Base-by-base conservation (phyloP, 2,113 vertebrate species). In the Indri indri region DNA sequence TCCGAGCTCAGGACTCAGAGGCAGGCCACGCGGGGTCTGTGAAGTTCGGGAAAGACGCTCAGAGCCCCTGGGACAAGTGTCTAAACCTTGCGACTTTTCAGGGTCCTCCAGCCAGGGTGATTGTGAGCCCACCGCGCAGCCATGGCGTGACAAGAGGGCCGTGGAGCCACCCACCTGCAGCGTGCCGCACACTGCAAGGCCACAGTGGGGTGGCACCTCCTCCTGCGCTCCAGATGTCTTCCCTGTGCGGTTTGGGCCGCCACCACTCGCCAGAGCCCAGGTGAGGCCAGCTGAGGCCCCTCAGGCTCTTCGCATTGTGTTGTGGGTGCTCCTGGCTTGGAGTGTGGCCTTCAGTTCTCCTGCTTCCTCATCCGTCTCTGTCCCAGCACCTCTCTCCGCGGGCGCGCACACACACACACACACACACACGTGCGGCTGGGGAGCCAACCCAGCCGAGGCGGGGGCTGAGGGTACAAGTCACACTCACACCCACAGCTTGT, bases 201-300 rank as follows among this genome's bases (percentile, higher is more conserved):
- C n/a, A 22, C 45, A 40, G 40, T 16, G 25, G 18, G 0, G 1
- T 42, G 59, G 9, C 45, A 37, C 32, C 37, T 5, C 8, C 42
- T 20, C 84, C 30, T 12, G 54, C 6, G 37, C 5, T 47, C 81
- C 11, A 14, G 32, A 7, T 13, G 12, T 52, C 14, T 52, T 52
- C 14, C 50, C 2, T 4, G 50, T 47, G 50, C 57, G 18, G 23
- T 14, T 34, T 6, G 37, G 50, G 32, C 32, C 71, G 52, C 77
- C 37, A 10, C 66, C 40, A 7, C 10, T 20, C 18, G 45, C 50
- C 2, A 71, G 25, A 91, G 68, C 30, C 25, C 12, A 37, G 12
- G 10, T 27, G 0, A 2, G 32, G 42, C 32, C 0, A 2, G 7
- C 50, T 14, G 59, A 65, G 18, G 22, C 13, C 23, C 4, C 34